phyloP scores from a whole-genome alignment of 2,888 invertebrate species.

The Himalopsyche tibetana region DNA sequence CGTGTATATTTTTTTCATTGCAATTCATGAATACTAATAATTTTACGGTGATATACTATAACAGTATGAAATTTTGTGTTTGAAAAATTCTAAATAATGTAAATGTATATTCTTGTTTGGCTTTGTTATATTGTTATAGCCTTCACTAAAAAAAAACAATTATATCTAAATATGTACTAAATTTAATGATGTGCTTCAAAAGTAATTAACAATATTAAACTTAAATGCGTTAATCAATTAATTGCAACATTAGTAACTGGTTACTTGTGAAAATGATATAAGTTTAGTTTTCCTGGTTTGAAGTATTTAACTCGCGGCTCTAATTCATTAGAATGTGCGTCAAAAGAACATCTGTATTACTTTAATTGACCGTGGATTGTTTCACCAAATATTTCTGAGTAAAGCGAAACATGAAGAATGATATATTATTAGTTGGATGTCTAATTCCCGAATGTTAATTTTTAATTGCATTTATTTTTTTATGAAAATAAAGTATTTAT shows the following conservation, averaged over 20 bases:
- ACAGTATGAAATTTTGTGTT: too few relatives aligned
- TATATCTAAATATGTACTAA: too few relatives aligned
- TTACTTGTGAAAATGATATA: neutral
- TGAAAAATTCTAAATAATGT: too few relatives aligned
- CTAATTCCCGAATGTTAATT: conserved; percentile 25
- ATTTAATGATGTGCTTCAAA: too few relatives aligned
- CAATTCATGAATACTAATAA: too few relatives aligned
- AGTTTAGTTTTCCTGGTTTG: conserved; percentile 51
- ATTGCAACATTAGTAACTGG: neutral
- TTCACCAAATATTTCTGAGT: conserved; percentile 64
- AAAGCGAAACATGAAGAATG: conserved; percentile 53
- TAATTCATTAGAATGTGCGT: conserved; percentile 64
- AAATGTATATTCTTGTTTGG: too few relatives aligned
- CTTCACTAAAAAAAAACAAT: too few relatives aligned
- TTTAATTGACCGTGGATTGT: conserved; percentile 65
- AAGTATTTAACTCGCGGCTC: conserved; percentile 62
- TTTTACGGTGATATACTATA: too few relatives aligned
- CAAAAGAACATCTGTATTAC: conserved; percentile 62
- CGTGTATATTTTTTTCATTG: too few relatives aligned
- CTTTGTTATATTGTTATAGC: too few relatives aligned
- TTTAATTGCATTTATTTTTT: conserved; percentile 7
- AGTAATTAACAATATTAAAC: too few relatives aligned
- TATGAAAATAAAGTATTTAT: neutral
- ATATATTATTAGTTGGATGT: conserved; percentile 1
- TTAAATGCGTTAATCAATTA: neutral